These are phyloP conservation scores for Pipa parva DNA, from an alignment of 2,113 vertebrate species.

Conservation along the genomic window DNA sequence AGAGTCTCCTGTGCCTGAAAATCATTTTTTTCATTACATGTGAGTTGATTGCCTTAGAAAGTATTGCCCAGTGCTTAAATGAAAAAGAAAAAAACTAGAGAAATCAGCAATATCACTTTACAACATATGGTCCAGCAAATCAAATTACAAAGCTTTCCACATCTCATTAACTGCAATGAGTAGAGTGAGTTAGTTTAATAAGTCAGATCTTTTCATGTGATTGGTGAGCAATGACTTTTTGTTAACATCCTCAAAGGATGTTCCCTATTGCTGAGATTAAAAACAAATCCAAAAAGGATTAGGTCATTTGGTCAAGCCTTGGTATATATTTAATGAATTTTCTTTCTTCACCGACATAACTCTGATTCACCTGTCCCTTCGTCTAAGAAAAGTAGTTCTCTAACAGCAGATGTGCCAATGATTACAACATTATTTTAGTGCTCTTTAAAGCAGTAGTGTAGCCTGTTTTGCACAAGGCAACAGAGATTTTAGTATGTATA, in stretches of 20 bases:
- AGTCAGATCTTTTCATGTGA: conserved; percentile 72
- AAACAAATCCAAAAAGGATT: conserved; percentile 70
- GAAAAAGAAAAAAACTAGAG: conserved; percentile 66
- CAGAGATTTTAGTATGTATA: no score
- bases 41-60: conserved; percentile 81
- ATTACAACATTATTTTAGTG: conserved; percentile 10
- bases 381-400: conserved; percentile 9
- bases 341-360: conserved; percentile 58
- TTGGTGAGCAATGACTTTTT: conserved; percentile 69
- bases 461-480: no score
- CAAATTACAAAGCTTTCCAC: conserved; percentile 82
- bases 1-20: conserved; percentile 72
- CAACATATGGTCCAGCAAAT: conserved; percentile 77
- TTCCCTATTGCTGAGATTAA: conserved; percentile 68
- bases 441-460: not conserved
- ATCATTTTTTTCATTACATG: conserved; percentile 86
- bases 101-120: conserved; percentile 76
- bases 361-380: conserved; percentile 57
- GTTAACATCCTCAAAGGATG: conserved; percentile 68
- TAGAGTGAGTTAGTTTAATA: conserved; percentile 75
- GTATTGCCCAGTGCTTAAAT: conserved; percentile 82
- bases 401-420: conserved; percentile 8
- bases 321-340: conserved; percentile 53
- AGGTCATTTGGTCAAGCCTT: conserved; percentile 73
- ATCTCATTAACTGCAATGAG: conserved; percentile 82